Evolutionary conservation across 2,888 invertebrate genomes (phyloP), one percentile per base, ranked within the genome.

Genomic region (Choristoneura rosaceana): DNA sequence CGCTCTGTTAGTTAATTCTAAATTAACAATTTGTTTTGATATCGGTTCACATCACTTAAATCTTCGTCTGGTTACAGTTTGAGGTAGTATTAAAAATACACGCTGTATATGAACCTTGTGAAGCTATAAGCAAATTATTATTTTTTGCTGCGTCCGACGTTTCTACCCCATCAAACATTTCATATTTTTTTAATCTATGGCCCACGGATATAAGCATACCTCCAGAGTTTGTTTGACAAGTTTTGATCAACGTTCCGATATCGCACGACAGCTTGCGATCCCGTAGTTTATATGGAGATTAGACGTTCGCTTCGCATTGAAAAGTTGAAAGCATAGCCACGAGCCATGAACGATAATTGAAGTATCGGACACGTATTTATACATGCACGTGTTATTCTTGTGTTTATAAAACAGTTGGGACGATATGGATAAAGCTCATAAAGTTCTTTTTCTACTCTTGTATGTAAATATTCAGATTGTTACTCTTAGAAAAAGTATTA

Each of bases 141-240:
- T n/a, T 14, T 14, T 47, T 47, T 47, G 12, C n/a, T 1, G 4
- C 47, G 7, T 38, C 47, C 47, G 52, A 17, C 52, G 52, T 17
- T 52, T 52, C 12, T 17, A 17, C 10, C 0, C 1, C 41, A 43
- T 17, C 5, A 15, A 61, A 17, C 34, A 41, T 61, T n/a, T 38
- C 8, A 60, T 15, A 15, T 61, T 61, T 59, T 25, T 61, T 62
- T 62, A 8, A 17, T n/a, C 33, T 14, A 41, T 25, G 45, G 25
- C 25, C 41, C 9, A 17, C 45, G 5, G 41, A 70, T 68, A 70
- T 68, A 70, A 60, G 55, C 60, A 69, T 71, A 65, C 65, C 62
- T 70, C 17, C 14, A 64, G 68, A 69, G 70, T 77, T 78, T 76
- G 78, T 79, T 78, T 78, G 80, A 80, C 80, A 79, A 76, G 77